Conservation (phyloP, 1,140 invertebrate genomes). For the Bombus sibiricus region DNA sequence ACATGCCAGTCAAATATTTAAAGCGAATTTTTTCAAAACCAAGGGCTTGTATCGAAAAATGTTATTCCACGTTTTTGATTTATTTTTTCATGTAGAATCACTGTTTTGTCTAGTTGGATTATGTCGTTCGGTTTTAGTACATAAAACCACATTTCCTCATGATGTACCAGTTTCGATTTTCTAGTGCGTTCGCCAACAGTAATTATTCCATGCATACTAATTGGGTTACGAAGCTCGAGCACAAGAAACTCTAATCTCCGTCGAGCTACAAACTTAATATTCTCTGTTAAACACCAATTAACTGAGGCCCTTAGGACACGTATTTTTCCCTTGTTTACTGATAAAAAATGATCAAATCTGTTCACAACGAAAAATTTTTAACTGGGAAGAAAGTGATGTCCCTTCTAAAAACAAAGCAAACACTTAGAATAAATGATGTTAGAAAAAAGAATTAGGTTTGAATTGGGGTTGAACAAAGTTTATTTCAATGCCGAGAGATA, state of each 20-base stretch:
- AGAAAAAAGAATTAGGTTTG: no score
- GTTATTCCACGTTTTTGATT: not conserved
- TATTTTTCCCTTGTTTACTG: not conserved
- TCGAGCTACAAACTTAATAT: not conserved
- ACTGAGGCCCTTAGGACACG: not conserved
- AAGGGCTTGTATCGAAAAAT: not conserved
- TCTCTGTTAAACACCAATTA: not conserved
- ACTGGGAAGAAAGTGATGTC: not conserved
- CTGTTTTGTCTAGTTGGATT: not conserved
- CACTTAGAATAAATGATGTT: not conserved
- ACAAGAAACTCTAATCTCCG: not conserved
- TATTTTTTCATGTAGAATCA: not conserved
- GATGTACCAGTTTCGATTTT: not conserved
- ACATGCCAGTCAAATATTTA: not conserved
- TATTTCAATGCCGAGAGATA: no score
- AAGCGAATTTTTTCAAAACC: not conserved
- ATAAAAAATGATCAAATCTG: not conserved
- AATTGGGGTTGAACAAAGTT: no score
- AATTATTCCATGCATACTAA: slow-evolving; percentile 12
- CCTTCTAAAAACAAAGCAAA: not conserved
- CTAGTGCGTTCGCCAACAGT: not conserved
- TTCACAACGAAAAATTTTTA: not conserved
- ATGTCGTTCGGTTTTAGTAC: not conserved
- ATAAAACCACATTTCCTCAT: not conserved
- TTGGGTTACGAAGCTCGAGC: not conserved